phyloP scores from a whole-genome alignment of 2,797 vertebrate species.

The Acipenser transmontanus region DNA sequence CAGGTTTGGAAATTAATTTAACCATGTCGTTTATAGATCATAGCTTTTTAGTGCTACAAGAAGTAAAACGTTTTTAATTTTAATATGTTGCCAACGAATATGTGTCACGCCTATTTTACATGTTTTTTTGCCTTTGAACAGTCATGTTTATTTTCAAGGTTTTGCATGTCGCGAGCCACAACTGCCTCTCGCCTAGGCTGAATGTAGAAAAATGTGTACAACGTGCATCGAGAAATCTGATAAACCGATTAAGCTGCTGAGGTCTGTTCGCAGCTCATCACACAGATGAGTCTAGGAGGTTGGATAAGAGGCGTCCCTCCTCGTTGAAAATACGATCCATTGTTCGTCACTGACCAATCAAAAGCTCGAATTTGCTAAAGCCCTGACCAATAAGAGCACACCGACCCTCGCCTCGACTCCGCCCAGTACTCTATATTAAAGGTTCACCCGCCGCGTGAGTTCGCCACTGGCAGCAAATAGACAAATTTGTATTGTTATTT shows the following conservation, averaged over 20 bases:
- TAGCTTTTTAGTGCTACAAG: no score
- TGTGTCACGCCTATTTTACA: no score
- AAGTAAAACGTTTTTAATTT: no score
- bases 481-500: constrained; percentile 29
- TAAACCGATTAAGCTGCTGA: constrained; percentile 16
- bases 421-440: constrained; percentile 50
- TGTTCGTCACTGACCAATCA: constrained; percentile 52
- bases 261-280: constrained; percentile 31
- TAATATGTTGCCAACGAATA: no score
- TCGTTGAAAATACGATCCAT: constrained; percentile 53
- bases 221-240: constrained; percentile 6
- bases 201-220: background rate
- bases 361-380: constrained; percentile 36
- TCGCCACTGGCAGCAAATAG: constrained; percentile 52
- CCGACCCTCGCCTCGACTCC: constrained; percentile 32
- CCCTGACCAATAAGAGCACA: constrained; percentile 38
- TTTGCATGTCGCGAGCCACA: no score
- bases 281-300: constrained; percentile 35
- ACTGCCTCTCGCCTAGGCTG: no score
- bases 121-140: no score
- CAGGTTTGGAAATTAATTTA: no score
- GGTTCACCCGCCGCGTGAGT: constrained; percentile 29
- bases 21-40: no score
- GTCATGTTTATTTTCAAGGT: no score
- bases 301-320: constrained; percentile 45